phyloP scores from a whole-genome alignment of 2,113 vertebrate genomes.

The Chaenocephalus aceratus region DNA sequence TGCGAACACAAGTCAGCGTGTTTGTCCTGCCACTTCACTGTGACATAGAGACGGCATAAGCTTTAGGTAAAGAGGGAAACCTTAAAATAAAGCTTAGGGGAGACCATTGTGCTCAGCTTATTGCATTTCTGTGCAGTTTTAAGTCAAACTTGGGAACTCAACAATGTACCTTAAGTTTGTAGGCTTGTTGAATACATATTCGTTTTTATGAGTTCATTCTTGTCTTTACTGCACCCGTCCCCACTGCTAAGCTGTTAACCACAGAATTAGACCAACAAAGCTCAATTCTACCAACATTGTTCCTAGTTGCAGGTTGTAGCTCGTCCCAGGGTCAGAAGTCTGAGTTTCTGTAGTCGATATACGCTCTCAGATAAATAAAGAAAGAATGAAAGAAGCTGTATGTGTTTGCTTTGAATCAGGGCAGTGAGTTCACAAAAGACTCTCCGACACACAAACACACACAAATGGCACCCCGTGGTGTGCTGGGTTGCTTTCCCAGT shows the following conservation, averaged over 20 bases:
- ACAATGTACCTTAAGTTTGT: background rate
- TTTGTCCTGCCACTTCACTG: slow-evolving; percentile 79
- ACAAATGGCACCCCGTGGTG: slow-evolving; percentile 57
- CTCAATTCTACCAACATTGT: background rate
- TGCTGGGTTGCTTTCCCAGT: slow-evolving; percentile 55
- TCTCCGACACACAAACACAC: slow-evolving; percentile 42
- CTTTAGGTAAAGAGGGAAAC: slow-evolving; percentile 27
- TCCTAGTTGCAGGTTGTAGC: slow-evolving; percentile 3
- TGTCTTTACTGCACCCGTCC: background rate
- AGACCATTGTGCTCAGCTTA: background rate
- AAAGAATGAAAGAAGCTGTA: slow-evolving; percentile 22
- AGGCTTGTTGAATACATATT: background rate
- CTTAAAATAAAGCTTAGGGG: slow-evolving; percentile 20
- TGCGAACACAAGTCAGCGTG: slow-evolving; percentile 70
- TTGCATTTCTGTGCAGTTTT: background rate
- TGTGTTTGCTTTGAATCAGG: slow-evolving; percentile 57
- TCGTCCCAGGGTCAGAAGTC: slow-evolving; percentile 40
- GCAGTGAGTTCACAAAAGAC: slow-evolving; percentile 61
- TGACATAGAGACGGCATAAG: slow-evolving; percentile 67
- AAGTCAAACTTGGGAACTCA: background rate
- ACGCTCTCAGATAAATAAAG: slow-evolving; percentile 45
- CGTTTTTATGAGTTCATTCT: background rate
- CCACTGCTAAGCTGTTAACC: background rate
- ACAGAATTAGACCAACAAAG: background rate
- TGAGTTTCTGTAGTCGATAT: slow-evolving; percentile 60